Conservation (phyloP, 2,113 vertebrate genomes). For the Hydropotes inermis region DNA sequence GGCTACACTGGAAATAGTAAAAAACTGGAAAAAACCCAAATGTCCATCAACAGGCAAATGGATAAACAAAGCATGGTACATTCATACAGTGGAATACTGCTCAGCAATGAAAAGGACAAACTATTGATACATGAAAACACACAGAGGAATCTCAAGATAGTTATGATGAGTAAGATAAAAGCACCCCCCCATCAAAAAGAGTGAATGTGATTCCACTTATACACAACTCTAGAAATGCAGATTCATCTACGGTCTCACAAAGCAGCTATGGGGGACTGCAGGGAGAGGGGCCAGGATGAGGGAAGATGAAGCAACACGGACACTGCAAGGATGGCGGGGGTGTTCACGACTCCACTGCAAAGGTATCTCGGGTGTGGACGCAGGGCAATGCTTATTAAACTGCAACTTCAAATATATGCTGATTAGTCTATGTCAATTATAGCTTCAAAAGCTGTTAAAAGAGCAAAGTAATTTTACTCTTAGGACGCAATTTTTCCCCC, state of each 20-base stretch:
- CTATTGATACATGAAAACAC: background rate
- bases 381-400: background rate
- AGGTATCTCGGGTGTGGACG: background rate
- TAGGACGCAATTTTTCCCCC: background rate
- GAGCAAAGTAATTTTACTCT: background rate
- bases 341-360: background rate
- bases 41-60: background rate
- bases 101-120: background rate
- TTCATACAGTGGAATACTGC: background rate
- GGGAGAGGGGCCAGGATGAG: background rate
- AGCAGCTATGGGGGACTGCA: background rate
- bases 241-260: background rate
- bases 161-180: background rate
- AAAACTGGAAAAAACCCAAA: background rate
- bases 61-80: background rate
- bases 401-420: background rate
- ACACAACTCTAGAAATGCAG: background rate
- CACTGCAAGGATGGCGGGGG: background rate
- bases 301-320: background rate
- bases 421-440: background rate
- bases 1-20: background rate
- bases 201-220: background rate
- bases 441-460: background rate
- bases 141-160: background rate
- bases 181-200: background rate